Conservation (phyloP, 2,113 vertebrate genomes). For the Zootoca vivipara region DNA sequence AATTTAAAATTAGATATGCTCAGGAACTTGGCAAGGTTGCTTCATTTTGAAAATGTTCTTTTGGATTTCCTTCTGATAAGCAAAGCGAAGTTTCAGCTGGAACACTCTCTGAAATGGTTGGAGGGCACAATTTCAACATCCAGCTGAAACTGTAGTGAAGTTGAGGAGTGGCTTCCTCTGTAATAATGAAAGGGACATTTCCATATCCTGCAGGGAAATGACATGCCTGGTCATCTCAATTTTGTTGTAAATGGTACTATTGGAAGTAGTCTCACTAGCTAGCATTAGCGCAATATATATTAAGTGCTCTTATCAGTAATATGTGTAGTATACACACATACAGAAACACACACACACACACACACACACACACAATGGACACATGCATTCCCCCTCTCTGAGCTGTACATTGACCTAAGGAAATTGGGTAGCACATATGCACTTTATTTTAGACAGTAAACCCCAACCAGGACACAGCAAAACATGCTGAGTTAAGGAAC, state of each 20-base stretch:
- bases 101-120: conserved; percentile 65
- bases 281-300: conserved; percentile 15
- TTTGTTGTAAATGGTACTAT: conserved; percentile 41
- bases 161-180: conserved; percentile 53
- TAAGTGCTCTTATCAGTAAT: conserved; percentile 24
- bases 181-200: conserved; percentile 50
- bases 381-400: neutral
- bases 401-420: conserved; percentile 20
- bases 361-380: accelerated
- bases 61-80: conserved; percentile 70
- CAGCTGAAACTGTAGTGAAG: conserved; percentile 58
- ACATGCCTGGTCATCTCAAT: conserved; percentile 48
- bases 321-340: neutral
- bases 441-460: conserved; percentile 28
- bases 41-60: conserved; percentile 59
- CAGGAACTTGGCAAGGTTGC: conserved; percentile 56
- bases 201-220: conserved; percentile 52
- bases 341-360: neutral
- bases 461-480: neutral
- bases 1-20: conserved; percentile 74
- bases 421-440: conserved; percentile 4
- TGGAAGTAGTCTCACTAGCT: conserved; percentile 30
- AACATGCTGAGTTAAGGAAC: neutral
- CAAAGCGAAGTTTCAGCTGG: conserved; percentile 57
- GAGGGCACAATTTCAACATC: conserved; percentile 72